Conservation (phyloP, 2,797 vertebrate species). For the Anisognathus igniventris region DNA sequence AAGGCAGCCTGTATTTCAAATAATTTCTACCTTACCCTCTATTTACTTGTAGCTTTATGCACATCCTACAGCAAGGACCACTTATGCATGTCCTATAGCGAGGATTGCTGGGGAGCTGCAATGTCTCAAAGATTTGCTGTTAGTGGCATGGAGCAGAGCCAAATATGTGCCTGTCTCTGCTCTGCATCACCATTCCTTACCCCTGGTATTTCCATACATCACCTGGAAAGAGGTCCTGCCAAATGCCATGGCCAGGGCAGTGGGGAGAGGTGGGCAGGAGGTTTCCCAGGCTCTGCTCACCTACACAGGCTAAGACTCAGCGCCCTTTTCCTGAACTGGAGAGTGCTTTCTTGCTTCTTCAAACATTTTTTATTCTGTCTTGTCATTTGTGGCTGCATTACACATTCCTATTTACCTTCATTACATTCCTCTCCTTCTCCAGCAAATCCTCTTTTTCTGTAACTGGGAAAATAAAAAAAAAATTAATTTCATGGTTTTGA, state of each 20-base stretch:
- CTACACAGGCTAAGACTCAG: neutral
- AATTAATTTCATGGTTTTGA: neutral
- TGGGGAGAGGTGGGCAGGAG: neutral
- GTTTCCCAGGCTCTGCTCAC: neutral
- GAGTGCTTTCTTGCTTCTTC: neutral
- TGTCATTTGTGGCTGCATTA: neutral
- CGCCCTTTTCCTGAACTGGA: neutral
- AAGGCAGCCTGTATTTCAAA: neutral
- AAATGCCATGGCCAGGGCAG: neutral
- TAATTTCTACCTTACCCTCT: neutral
- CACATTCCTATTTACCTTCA: neutral
- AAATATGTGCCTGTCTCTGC: neutral
- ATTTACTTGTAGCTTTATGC: neutral
- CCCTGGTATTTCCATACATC: neutral
- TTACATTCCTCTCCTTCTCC: neutral
- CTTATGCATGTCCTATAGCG: neutral
- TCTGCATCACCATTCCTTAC: neutral
- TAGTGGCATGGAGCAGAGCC: neutral
- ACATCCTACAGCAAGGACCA: neutral
- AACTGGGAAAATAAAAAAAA: neutral
- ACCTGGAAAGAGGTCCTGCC: neutral
- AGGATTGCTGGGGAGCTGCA: neutral
- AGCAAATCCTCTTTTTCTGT: neutral
- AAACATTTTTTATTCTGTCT: neutral
- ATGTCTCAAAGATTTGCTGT: neutral